Conservation (phyloP, 2,888 invertebrate genomes). For the Drosophila nr. fundita region DNA sequence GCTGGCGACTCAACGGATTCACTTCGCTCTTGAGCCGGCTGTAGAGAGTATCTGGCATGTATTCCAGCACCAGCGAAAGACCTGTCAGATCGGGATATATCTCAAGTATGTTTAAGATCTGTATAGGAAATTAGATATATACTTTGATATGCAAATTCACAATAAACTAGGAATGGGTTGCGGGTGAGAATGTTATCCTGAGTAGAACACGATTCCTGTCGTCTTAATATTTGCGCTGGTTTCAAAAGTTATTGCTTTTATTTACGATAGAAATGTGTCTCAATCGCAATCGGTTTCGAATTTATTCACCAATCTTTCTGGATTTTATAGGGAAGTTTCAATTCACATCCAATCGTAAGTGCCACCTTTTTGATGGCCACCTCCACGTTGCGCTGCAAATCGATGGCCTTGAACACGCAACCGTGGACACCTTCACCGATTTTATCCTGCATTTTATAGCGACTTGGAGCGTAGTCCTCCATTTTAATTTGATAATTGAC, state of each 20-base stretch:
- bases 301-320: neutral
- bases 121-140: slow-evolving; percentile 32
- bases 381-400: slow-evolving; percentile 89
- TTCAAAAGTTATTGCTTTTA: neutral
- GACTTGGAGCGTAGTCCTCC: slow-evolving; percentile 84
- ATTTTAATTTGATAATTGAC: slow-evolving; percentile 49
- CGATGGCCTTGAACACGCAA: slow-evolving; percentile 93
- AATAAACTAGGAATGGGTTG: neutral
- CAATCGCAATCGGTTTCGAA: neutral
- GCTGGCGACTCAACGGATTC: slow-evolving; percentile 89
- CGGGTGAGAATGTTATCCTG: neutral
- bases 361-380: slow-evolving; percentile 97
- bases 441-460: slow-evolving; percentile 89
- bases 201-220: neutral
- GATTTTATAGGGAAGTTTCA: neutral
- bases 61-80: slow-evolving; percentile 96
- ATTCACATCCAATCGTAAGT: slow-evolving; percentile 82
- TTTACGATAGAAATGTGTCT: neutral
- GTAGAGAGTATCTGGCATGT: slow-evolving; percentile 95
- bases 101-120: slow-evolving; percentile 95
- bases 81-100: slow-evolving; percentile 96
- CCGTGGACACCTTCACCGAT: slow-evolving; percentile 99
- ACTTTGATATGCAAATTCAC: neutral
- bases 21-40: slow-evolving; percentile 90
- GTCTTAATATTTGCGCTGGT: neutral